Conservation (phyloP, 2,888 invertebrate species). For the Phaonia tiefii region DNA sequence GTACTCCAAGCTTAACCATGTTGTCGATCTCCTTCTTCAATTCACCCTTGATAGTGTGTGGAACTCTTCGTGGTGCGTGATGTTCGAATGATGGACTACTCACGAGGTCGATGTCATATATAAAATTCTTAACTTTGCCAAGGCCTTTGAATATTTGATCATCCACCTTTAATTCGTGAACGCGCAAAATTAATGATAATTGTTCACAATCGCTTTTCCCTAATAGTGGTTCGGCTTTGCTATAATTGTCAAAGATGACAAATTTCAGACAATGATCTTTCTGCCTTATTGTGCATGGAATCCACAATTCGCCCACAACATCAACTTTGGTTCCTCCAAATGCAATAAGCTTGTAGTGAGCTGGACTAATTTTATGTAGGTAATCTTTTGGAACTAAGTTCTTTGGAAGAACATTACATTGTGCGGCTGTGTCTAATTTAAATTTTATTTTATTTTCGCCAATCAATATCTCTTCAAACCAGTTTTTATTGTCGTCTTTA, state of each 20-base stretch:
- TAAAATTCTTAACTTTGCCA: conserved; percentile 55
- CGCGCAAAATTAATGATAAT: conserved; percentile 50
- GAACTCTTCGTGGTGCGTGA: conserved; percentile 59
- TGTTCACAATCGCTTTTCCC: conserved; percentile 56
- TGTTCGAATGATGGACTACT: conserved; percentile 60
- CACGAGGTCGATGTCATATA: conserved; percentile 50
- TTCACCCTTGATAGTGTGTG: conserved; percentile 53
- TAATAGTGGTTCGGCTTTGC: conserved; percentile 40
- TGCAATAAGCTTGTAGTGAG: conserved; percentile 53
- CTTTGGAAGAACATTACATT: conserved; percentile 59
- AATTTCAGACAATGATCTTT: conserved; percentile 34
- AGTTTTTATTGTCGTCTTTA: conserved; percentile 56
- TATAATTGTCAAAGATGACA: conserved; percentile 48
- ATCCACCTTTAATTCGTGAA: conserved; percentile 43
- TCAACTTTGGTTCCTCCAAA: conserved; percentile 41
- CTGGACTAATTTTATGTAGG: conserved; percentile 22
- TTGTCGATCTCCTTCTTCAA: conserved; percentile 61
- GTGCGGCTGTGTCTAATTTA: conserved; percentile 62
- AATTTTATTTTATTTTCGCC: conserved; percentile 61
- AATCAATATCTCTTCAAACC: conserved; percentile 57
- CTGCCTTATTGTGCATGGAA: conserved; percentile 38
- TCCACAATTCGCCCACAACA: neutral
- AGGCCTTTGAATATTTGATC: conserved; percentile 31
- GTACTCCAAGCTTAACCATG: conserved; percentile 52
- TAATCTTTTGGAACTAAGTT: conserved; percentile 43